Evolutionary conservation across 1,140 invertebrate species (phyloP).

Genomic region (Hylaeus volcanicus): DNA sequence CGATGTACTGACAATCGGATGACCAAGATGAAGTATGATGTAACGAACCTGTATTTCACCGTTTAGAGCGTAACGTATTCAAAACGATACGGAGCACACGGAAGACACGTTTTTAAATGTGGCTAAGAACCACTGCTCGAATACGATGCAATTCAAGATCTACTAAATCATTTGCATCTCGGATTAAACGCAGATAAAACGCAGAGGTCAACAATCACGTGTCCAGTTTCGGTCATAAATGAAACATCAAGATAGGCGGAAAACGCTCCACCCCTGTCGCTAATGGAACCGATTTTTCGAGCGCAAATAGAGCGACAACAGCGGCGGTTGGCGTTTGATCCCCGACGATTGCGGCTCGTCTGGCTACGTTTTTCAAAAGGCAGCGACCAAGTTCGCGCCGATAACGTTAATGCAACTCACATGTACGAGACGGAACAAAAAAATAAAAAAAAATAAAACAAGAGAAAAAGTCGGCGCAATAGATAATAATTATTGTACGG

Average conservation of each 20-base stretch:
- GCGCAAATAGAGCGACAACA: not conserved
- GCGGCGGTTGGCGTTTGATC: not conserved
- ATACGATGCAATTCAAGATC: too few relatives aligned
- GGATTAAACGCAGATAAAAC: not conserved
- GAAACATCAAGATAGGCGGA: not conserved
- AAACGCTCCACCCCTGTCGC: not conserved
- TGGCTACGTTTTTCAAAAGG: constrained; percentile 30
- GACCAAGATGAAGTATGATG: too few relatives aligned
- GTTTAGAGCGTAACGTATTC: too few relatives aligned
- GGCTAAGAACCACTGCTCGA: too few relatives aligned
- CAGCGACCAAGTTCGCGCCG: constrained; percentile 19
- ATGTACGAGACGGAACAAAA: constrained; percentile 49
- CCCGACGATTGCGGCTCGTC: constrained; percentile 9
- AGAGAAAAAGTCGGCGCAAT: constrained; percentile 52
- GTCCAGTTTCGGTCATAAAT: constrained; percentile 23
- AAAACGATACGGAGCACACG: too few relatives aligned
- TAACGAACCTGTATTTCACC: too few relatives aligned
- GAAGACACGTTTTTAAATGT: too few relatives aligned
- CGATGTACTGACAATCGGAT: too few relatives aligned
- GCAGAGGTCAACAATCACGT: constrained; percentile 4
- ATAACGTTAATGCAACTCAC: constrained; percentile 63
- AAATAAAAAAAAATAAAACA: constrained; percentile 2
- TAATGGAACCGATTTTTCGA: constrained; percentile 5
- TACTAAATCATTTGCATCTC: not conserved
- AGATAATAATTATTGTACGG: constrained; percentile 67